Percentiles rank a stretch among this genome's conserved stretches.
Conservation (phyloP, 2,797 vertebrate genomes). For the Benthosema pterotum region DNA sequence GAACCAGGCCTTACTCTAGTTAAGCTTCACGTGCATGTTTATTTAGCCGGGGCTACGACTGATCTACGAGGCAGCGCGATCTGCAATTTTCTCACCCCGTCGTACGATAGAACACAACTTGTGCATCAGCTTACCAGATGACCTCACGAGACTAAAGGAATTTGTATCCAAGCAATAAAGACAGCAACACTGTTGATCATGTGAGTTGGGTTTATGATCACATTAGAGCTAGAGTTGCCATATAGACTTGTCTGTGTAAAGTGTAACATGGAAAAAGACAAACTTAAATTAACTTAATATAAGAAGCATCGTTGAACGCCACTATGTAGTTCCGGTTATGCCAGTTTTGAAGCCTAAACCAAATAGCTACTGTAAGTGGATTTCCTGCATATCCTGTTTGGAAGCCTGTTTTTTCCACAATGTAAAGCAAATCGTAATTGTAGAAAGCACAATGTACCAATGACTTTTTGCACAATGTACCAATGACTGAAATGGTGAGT, state of each 20-base stretch:
- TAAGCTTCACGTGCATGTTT: not conserved
- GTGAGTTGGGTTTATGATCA: constrained; percentile 10
- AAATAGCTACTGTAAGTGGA: not conserved
- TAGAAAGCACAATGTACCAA: constrained; percentile 8
- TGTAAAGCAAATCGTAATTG: not conserved
- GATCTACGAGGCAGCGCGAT: no score
- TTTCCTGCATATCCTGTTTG: constrained; percentile 32
- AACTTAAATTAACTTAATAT: constrained; percentile 24
- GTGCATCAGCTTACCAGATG: constrained; percentile 13
- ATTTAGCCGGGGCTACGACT: no score
- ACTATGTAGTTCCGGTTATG: constrained; percentile 25
- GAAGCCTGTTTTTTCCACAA: constrained; percentile 19
- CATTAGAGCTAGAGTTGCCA: constrained; percentile 24
- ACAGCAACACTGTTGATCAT: constrained; percentile 16
- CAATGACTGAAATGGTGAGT: constrained; percentile 5
- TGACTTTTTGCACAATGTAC: constrained; percentile 22
- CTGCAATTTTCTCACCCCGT: no score
- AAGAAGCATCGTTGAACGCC: constrained; percentile 3
- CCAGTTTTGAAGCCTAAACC: constrained; percentile 22
- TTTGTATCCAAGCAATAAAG: constrained; percentile 21
- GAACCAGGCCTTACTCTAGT: no score
- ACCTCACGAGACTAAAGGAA: constrained; percentile 1
- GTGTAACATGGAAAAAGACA: constrained; percentile 32
- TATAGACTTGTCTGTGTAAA: constrained; percentile 34
- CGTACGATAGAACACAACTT: no score